A percentile compares a stretch with the other conserved stretches of the same genome.
Evolutionary conservation across 2,113 vertebrate genomes (phyloP).

Genomic region (Carettochelys insculpta): DNA sequence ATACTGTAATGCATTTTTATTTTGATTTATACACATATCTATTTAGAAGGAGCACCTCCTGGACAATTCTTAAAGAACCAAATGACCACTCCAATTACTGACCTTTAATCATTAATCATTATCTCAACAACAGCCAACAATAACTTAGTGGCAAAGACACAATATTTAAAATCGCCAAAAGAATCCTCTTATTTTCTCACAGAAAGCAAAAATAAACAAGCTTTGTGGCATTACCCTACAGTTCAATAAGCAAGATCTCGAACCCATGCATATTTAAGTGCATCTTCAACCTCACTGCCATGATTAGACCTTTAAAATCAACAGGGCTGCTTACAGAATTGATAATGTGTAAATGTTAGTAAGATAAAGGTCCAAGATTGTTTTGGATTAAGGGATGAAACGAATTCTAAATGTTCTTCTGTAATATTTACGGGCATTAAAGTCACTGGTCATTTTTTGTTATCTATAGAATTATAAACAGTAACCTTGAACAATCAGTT

Average conservation of each 20-base stretch:
- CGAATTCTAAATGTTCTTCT: background rate
- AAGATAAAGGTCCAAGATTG: background rate
- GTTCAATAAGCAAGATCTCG: background rate
- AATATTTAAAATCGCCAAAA: background rate
- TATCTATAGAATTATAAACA: background rate
- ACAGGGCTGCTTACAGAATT: background rate
- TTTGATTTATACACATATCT: fast-evolving
- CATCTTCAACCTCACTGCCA: background rate
- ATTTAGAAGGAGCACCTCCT: background rate
- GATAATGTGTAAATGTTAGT: background rate
- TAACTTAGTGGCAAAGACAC: background rate
- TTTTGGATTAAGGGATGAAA: background rate
- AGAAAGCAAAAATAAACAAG: background rate
- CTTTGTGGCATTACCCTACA: background rate
- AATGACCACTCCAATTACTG: background rate
- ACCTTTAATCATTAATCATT: background rate
- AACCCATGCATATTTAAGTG: background rate
- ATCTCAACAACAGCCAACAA: background rate
- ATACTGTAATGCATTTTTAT: background rate
- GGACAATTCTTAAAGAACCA: background rate
- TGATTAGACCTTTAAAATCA: background rate
- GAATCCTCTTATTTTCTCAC: background rate
- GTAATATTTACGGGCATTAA: background rate
- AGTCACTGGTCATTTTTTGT: background rate
- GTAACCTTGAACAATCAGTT: background rate